A percentile compares a stretch with the other conserved stretches of the same genome.
Evolutionary conservation across 2,888 invertebrate genomes (phyloP).

Genomic region (Ecdyonurus torrentis): DNA sequence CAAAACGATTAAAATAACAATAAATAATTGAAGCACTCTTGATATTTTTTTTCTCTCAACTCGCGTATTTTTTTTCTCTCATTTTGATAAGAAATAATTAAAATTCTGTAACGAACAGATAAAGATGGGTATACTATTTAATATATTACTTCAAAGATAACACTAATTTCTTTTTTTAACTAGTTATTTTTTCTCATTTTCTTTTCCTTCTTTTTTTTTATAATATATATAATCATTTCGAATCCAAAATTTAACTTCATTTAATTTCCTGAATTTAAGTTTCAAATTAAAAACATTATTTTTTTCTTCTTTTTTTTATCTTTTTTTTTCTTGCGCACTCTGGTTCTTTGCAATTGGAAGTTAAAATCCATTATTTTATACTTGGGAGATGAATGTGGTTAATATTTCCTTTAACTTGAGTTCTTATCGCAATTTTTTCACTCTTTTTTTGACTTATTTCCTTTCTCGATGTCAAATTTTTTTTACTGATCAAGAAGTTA

Average conservation of each 20-base stretch:
- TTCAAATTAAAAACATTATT: neutral
- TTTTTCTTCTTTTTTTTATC: neutral
- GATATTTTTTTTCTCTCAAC: neutral
- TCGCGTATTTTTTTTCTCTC: too few relatives aligned
- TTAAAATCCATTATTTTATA: neutral
- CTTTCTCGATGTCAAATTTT: too few relatives aligned
- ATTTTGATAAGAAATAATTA: constrained; percentile 1
- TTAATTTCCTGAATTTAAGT: neutral
- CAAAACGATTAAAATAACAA: neutral
- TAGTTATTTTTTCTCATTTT: neutral
- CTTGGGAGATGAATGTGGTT: neutral
- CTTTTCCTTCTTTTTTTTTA: neutral
- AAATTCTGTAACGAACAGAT: constrained; percentile 1
- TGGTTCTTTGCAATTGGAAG: neutral
- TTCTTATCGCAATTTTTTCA: neutral
- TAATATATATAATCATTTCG: neutral
- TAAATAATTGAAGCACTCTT: neutral
- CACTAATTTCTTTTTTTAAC: neutral
- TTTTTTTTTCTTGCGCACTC: neutral
- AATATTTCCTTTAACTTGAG: neutral
- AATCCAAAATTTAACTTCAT: neutral
- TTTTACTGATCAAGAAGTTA: too few relatives aligned
- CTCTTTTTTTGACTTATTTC: neutral
- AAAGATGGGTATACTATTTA: neutral
- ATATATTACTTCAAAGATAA: neutral